Evolutionary conservation across 2,113 vertebrate genomes (phyloP).

Genomic region (Cyphomyrus plagiostoma): DNA sequence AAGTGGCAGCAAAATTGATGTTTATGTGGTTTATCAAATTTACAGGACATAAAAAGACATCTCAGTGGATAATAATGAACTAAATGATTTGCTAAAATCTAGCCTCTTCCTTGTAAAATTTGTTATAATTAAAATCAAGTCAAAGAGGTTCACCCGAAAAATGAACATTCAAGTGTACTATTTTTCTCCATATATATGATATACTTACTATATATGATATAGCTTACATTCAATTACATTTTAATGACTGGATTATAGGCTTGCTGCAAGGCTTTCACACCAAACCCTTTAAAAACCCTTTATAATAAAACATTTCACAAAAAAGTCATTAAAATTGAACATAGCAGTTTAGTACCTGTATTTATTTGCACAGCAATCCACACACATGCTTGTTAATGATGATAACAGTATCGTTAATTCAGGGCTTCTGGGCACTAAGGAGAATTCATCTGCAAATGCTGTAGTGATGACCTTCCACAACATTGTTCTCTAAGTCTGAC

Average conservation of each 20-base stretch:
- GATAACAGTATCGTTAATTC: neutral
- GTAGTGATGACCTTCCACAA: neutral
- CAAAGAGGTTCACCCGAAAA: neutral
- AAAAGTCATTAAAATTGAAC: neutral
- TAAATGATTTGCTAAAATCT: constrained; percentile 6
- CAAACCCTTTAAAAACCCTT: neutral
- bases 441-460: neutral
- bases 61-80: neutral
- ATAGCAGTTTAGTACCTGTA: neutral
- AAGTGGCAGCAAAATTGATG: neutral
- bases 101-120: neutral
- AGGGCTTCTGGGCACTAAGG: neutral
- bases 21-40: constrained; percentile 20
- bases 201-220: neutral
- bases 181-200: neutral
- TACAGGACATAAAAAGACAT: neutral
- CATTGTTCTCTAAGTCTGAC: neutral
- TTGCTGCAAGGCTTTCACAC: neutral
- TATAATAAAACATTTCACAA: neutral
- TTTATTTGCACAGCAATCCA: neutral
- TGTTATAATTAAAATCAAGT: constrained; percentile 3
- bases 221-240: constrained; percentile 2
- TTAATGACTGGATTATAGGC: neutral
- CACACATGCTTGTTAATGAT: neutral
- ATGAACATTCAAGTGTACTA: neutral